Conservation (phyloP, 2,113 vertebrate genomes). For the Coptodon bakossiorum region DNA sequence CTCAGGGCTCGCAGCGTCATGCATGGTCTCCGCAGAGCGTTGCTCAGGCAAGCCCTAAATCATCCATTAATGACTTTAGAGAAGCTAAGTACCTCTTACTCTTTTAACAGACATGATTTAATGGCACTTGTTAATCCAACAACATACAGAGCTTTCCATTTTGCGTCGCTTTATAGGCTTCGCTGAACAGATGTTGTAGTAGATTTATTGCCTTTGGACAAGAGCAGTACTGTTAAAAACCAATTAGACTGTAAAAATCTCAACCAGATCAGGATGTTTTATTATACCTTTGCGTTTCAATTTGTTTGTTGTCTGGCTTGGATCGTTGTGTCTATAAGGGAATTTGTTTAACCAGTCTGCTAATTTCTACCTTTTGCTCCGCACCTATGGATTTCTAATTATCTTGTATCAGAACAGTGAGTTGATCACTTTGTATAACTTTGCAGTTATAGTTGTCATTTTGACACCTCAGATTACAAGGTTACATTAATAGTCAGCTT, state of each 20-base stretch:
- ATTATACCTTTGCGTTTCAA: background rate
- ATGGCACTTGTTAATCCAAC: conserved; percentile 22
- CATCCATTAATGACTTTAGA: conserved; percentile 25
- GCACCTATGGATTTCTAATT: background rate
- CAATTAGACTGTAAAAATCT: background rate
- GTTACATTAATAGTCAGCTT: background rate
- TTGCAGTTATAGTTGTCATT: background rate
- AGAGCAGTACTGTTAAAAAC: conserved; percentile 9
- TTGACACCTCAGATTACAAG: background rate
- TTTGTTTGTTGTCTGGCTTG: background rate
- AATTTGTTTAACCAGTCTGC: background rate
- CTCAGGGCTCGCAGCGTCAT: conserved; percentile 1
- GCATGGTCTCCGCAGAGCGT: background rate
- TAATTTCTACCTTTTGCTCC: background rate
- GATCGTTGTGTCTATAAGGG: background rate
- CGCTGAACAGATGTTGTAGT: background rate
- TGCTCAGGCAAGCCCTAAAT: conserved; percentile 10
- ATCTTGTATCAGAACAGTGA: background rate
- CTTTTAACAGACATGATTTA: conserved; percentile 27
- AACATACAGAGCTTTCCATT: conserved; percentile 4
- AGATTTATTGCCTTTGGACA: conserved; percentile 5
- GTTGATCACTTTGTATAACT: background rate
- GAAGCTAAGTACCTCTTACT: conserved; percentile 28
- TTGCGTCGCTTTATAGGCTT: background rate
- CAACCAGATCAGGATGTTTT: background rate